Evolutionary conservation across 2,888 invertebrate genomes (phyloP).

Genomic region (Carterocephalus palaemon): DNA sequence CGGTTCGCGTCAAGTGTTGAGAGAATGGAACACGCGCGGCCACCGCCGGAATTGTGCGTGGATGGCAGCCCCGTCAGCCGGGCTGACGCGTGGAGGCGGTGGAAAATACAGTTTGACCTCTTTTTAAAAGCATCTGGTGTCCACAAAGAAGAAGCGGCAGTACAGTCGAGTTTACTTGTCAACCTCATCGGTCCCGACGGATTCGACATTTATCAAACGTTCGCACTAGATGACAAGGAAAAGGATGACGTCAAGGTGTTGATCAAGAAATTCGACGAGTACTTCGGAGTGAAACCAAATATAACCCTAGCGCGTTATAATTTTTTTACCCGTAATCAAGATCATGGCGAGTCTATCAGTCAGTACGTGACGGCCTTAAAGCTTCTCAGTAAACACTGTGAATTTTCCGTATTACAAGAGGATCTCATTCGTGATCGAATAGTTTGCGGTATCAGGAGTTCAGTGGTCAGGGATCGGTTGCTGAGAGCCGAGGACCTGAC

Average conservation of each 20-base stretch:
- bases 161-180: not conserved
- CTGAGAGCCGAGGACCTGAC: conserved; percentile 24
- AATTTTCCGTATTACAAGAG: conserved; percentile 27
- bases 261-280: conserved; percentile 28
- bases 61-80: too few relatives aligned
- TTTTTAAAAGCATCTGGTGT: too few relatives aligned
- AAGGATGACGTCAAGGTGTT: conserved; percentile 27
- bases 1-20: too few relatives aligned
- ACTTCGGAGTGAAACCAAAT: conserved; percentile 28
- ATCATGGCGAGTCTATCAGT: conserved; percentile 29
- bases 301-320: conserved; percentile 3
- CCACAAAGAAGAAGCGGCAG: not conserved
- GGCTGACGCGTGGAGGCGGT: too few relatives aligned
- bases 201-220: not conserved
- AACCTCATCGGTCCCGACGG: not conserved
- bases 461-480: conserved; percentile 16
- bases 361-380: conserved; percentile 33
- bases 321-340: conserved; percentile 33
- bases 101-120: too few relatives aligned
- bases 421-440: conserved; percentile 29
- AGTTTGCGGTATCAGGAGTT: conserved; percentile 19
- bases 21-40: too few relatives aligned
- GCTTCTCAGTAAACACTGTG: conserved; percentile 29
- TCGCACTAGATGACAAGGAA: conserved; percentile 14
- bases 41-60: too few relatives aligned